A percentile compares a stretch with the other conserved stretches of the same genome.
phyloP scores from a whole-genome alignment of 2,888 invertebrate genomes.

The Hedya salicella region DNA sequence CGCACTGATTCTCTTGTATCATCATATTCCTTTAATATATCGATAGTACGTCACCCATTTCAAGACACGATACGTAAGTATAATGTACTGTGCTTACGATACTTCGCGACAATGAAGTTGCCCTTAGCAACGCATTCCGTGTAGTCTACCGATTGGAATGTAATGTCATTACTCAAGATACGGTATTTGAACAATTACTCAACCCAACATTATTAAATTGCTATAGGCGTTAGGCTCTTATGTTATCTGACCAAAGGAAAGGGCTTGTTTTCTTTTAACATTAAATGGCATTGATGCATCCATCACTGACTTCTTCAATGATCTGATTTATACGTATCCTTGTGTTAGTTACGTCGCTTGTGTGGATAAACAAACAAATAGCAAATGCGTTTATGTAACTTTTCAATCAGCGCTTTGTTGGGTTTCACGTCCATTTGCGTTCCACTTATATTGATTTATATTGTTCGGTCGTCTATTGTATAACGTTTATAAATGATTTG shows the following conservation, averaged over 20 bases:
- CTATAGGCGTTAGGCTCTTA: not conserved
- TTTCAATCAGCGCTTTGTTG: constrained; percentile 37
- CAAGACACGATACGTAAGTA: not conserved
- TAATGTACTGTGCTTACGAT: not conserved
- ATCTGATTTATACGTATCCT: constrained; percentile 35
- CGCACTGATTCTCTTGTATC: not conserved
- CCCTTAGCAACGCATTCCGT: constrained; percentile 24
- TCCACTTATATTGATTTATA: constrained; percentile 43
- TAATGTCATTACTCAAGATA: constrained; percentile 21
- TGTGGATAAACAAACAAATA: constrained; percentile 29
- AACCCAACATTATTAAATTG: constrained; percentile 16
- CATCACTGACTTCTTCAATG: constrained; percentile 32
- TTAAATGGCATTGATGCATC: constrained; percentile 28
- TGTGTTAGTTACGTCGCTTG: constrained; percentile 32
- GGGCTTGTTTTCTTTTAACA: constrained; percentile 22
- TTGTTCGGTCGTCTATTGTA: constrained; percentile 37
- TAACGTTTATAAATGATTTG: constrained; percentile 42
- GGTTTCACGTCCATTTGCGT: constrained; percentile 37
- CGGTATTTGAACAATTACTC: constrained; percentile 30
- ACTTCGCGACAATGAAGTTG: constrained; percentile 15
- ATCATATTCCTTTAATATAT: not conserved
- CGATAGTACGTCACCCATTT: not conserved
- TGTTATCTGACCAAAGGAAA: constrained; percentile 1
- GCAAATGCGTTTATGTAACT: constrained; percentile 40
- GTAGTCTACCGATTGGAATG: constrained; percentile 24